phyloP scores from a whole-genome alignment of 2,113 vertebrate genomes.

The Xiphias gladius region DNA sequence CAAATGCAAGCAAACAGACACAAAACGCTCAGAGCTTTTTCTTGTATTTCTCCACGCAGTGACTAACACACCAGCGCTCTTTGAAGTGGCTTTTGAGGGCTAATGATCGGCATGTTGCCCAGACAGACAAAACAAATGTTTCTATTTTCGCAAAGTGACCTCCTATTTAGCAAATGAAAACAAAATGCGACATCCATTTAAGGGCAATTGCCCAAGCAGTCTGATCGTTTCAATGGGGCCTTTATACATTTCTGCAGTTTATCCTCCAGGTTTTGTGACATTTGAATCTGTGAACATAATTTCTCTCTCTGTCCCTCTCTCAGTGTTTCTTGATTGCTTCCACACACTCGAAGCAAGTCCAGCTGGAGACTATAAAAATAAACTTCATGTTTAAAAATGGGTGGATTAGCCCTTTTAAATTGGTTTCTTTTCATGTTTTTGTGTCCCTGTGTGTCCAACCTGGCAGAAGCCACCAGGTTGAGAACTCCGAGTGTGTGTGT shows the following conservation, averaged over 20 bases:
- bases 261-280: slow-evolving; percentile 61
- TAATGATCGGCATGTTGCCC: slow-evolving; percentile 54
- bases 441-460: slow-evolving; percentile 66
- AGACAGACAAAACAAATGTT: slow-evolving; percentile 47
- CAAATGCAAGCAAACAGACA: slow-evolving; percentile 64
- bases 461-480: slow-evolving; percentile 61
- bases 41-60: slow-evolving; percentile 18
- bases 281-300: slow-evolving; percentile 68
- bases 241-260: slow-evolving; percentile 59
- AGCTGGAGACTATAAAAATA: slow-evolving; percentile 85
- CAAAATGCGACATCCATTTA: slow-evolving; percentile 59
- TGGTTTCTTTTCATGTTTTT: slow-evolving; percentile 78
- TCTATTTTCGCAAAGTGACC: slow-evolving; percentile 54
- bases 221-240: slow-evolving; percentile 58
- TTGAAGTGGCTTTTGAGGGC: slow-evolving; percentile 70
- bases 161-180: slow-evolving; percentile 60
- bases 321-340: slow-evolving; percentile 76
- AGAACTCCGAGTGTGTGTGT: slow-evolving; percentile 40
- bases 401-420: slow-evolving; percentile 81
- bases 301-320: slow-evolving; percentile 28
- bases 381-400: slow-evolving; percentile 77
- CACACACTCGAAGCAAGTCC: slow-evolving; percentile 67
- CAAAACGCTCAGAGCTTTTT: slow-evolving; percentile 32
- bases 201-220: slow-evolving; percentile 54
- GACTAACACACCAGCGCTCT: slow-evolving; percentile 41